Conservation (phyloP, 2,888 invertebrate species). For the Temnothorax rugatulus region DNA sequence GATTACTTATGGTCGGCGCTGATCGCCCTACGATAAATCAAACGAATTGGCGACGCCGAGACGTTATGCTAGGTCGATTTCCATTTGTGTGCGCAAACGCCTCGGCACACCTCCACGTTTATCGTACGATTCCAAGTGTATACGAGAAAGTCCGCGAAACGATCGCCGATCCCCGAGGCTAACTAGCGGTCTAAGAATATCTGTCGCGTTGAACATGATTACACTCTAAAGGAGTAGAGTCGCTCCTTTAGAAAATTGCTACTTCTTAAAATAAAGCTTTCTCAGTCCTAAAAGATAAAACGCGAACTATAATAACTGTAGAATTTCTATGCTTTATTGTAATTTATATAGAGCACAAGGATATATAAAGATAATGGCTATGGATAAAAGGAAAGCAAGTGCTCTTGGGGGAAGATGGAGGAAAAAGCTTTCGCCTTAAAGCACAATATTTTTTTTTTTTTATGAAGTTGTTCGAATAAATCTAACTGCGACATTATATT, state of each 20-base stretch:
- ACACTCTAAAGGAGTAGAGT: not conserved
- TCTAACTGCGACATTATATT: not conserved
- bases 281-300: not conserved
- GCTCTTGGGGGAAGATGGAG: not conserved
- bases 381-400: slow-evolving; percentile 3
- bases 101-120: slow-evolving; percentile 18
- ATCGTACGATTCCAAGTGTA: not conserved
- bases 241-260: not conserved
- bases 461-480: not conserved
- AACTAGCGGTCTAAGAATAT: slow-evolving; percentile 25
- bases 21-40: slow-evolving; percentile 37
- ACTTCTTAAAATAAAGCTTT: slow-evolving; percentile 6
- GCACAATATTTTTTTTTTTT: not conserved
- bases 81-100: slow-evolving; percentile 22
- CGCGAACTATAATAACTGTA: not conserved
- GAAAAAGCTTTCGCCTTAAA: not conserved
- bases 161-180: slow-evolving; percentile 9
- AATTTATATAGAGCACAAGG: not conserved
- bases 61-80: slow-evolving; percentile 31
- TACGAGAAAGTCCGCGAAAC: slow-evolving; percentile 9
- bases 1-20: slow-evolving; percentile 22
- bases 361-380: slow-evolving; percentile 10
- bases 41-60: slow-evolving; percentile 20
- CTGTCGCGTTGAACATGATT: not conserved
- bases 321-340: not conserved